Evolutionary conservation across 2,888 invertebrate species (phyloP).

Genomic region (Xanthia togata): DNA sequence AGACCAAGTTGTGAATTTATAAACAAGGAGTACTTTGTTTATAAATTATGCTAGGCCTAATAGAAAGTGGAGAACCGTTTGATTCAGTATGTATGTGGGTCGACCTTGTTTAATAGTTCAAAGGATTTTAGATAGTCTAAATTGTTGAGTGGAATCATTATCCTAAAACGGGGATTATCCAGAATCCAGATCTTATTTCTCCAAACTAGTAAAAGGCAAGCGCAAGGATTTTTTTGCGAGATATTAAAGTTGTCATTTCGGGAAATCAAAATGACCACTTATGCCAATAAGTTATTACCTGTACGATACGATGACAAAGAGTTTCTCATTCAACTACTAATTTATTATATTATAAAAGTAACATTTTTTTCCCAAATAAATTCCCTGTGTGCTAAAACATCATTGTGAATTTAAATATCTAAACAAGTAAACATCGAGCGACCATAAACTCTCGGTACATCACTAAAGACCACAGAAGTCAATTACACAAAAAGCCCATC

Average conservation of each 20-base stretch:
- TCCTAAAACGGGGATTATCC: not conserved
- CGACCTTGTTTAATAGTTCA: not conserved
- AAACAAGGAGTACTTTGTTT: constrained; percentile 35
- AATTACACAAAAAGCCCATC: constrained; percentile 59
- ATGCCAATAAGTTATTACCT: too few relatives aligned
- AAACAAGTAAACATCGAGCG: constrained; percentile 6
- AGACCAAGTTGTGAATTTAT: constrained; percentile 36
- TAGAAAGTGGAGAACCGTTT: constrained; percentile 15
- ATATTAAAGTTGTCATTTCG: too few relatives aligned
- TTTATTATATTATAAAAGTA: not conserved
- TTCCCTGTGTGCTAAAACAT: not conserved
- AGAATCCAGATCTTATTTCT: not conserved
- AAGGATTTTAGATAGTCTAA: constrained; percentile 8
- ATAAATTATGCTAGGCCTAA: constrained; percentile 22
- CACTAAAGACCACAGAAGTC: constrained; percentile 50
- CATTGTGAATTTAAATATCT: too few relatives aligned
- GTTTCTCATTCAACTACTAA: not conserved
- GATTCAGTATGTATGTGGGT: constrained; percentile 16
- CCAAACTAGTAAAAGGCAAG: too few relatives aligned
- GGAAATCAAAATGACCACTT: too few relatives aligned
- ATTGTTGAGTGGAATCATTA: not conserved
- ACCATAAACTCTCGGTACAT: not conserved
- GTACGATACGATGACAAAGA: not conserved
- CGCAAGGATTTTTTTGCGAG: not conserved
- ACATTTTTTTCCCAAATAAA: not conserved